Percentiles rank a stretch among this genome's conserved stretches.
Conservation (phyloP, 1,140 invertebrate genomes). For the Arion vulgaris region DNA sequence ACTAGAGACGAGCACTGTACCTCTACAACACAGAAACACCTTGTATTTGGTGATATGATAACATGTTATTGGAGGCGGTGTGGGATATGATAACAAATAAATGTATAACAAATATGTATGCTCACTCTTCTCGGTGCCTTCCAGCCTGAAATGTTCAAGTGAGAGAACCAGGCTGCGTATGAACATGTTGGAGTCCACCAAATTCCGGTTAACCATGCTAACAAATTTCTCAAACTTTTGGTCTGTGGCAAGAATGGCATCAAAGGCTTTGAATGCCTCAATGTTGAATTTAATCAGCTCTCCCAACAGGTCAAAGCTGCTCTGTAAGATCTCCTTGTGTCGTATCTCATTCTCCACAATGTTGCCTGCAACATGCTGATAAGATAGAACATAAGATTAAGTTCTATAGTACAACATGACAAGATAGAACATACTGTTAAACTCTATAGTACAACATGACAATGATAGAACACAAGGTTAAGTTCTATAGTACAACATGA, state of each 20-base stretch:
- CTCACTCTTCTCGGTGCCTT: conserved; percentile 46
- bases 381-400: conserved; percentile 24
- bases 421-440: not conserved
- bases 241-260: conserved; percentile 61
- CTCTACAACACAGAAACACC: too few species aligned
- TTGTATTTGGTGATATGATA: too few species aligned
- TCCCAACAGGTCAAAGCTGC: conserved; percentile 75
- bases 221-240: conserved; percentile 71
- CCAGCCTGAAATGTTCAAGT: conserved; percentile 68
- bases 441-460: too few species aligned
- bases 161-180: conserved; percentile 73
- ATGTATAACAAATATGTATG: too few species aligned
- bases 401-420: too few species aligned
- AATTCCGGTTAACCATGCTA: conserved; percentile 71
- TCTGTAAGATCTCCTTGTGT: conserved; percentile 74
- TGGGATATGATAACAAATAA: too few species aligned
- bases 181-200: conserved; percentile 76
- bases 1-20: too few species aligned
- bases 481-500: too few species aligned
- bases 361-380: conserved; percentile 71
- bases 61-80: too few species aligned
- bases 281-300: conserved; percentile 75
- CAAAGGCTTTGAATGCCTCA: conserved; percentile 72
- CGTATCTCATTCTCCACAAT: conserved; percentile 71
- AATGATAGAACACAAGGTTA: too few species aligned